These are phyloP conservation scores for Patella ulyssiponensis DNA, from an alignment of 2,888 invertebrate species.

Conservation along the genomic window DNA sequence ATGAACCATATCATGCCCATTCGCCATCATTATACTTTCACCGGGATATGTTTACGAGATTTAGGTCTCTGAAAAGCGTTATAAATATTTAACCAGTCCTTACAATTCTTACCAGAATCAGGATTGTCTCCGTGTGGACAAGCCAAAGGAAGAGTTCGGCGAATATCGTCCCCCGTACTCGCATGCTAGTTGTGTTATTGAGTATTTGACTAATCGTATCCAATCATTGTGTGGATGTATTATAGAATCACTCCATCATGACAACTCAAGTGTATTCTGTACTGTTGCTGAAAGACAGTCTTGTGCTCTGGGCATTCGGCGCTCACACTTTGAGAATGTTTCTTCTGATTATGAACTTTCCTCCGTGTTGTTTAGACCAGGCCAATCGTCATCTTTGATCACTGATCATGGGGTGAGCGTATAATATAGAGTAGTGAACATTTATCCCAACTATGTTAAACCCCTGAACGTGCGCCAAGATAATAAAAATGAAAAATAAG, in stretches of 20 bases:
- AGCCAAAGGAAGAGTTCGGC: background rate
- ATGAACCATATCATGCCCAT: background rate
- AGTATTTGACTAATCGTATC: background rate
- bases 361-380: too few species aligned
- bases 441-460: too few species aligned
- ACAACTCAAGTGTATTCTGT: background rate
- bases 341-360: background rate
- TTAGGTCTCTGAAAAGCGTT: background rate
- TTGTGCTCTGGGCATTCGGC: background rate
- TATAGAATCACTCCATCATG: background rate
- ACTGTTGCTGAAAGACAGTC: background rate
- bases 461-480: too few species aligned
- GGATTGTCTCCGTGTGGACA: background rate
- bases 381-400: too few species aligned
- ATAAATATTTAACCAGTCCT: background rate
- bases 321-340: background rate
- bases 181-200: background rate
- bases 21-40: background rate
- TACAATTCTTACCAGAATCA: constrained; percentile 6
- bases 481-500: too few species aligned
- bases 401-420: too few species aligned
- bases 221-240: background rate
- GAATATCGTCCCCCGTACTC: background rate
- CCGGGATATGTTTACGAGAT: background rate
- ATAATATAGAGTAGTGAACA: too few species aligned